phyloP scores from a whole-genome alignment of 2,888 invertebrate genomes.

The Onchidella celtica region DNA sequence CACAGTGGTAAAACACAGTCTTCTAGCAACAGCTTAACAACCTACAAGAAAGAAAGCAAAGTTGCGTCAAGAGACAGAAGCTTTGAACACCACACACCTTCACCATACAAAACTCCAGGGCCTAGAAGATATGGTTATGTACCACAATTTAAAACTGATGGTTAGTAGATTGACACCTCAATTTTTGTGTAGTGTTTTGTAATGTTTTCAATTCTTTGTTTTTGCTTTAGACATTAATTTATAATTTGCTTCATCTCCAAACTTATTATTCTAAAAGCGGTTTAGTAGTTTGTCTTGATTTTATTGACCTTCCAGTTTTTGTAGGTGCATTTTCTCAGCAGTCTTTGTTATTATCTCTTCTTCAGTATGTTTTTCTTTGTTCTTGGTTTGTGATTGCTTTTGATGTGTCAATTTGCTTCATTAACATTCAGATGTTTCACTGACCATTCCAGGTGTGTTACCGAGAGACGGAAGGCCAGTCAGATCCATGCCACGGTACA shows the following conservation, averaged over 20 bases:
- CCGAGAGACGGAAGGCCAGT: conserved; percentile 62
- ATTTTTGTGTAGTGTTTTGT: too few relatives aligned
- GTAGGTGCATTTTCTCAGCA: too few relatives aligned
- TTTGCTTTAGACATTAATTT: not conserved
- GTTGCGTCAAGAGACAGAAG: not conserved
- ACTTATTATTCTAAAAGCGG: too few relatives aligned
- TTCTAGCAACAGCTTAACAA: conserved; percentile 7
- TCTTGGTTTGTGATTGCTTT: too few relatives aligned
- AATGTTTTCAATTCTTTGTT: too few relatives aligned
- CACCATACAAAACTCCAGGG: conserved; percentile 66
- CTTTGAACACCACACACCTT: conserved; percentile 54
- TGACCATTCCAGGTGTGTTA: conserved; percentile 64
- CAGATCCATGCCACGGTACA: conserved; percentile 56
- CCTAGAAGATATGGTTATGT: conserved; percentile 68
- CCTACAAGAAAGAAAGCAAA: conserved; percentile 18
- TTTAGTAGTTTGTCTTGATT: too few relatives aligned
- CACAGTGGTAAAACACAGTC: not conserved
- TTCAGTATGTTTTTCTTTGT: too few relatives aligned
- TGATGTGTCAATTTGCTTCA: too few relatives aligned
- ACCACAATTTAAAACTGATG: conserved; percentile 66
- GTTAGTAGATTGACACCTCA: conserved; percentile 55
- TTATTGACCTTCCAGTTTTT: too few relatives aligned
- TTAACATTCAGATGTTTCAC: not conserved
- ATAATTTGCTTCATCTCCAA: not conserved
- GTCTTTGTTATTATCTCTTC: too few relatives aligned